Evolutionary conservation across 2,888 invertebrate species (phyloP), one percentile per base, ranked within the genome.

Genomic region (Drosophila colorata): DNA sequence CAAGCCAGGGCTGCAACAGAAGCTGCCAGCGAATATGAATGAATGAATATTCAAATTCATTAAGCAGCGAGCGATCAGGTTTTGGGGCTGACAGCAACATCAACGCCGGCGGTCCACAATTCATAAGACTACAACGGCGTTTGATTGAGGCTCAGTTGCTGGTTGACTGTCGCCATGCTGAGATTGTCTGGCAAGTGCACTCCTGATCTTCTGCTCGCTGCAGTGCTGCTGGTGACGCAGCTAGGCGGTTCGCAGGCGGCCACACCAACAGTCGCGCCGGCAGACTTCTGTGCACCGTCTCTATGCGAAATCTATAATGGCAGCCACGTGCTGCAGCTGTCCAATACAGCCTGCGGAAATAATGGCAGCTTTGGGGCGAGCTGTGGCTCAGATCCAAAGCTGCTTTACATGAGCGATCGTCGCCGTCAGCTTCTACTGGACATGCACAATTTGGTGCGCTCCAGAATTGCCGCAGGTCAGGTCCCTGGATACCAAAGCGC

Each of bases 381-480:
- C 11, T 91, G 91, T 28, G 91, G 91, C 1, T 58, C 71, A 3
- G 48, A 80, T 4, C 88, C 80, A 0, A 87, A 89, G 44, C 60
- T 91, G 16, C 76, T 91, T 20, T 67, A 78, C 25, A 90, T 92
- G 91, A 91, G 86, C 64, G 87, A 87, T 20, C 77, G 90, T 18
- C 87, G 90, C 6, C 90, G 90, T 4, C 88, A 90, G 53, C 77
- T 91, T 9, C 78, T 92, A 41, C 78, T 92, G 66, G 90, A 91
- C 69, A 87, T 91, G 74, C 92, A 92, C 61, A 92, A 92, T 67
- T 73, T 88, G 60, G 90, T 90, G 44, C 80, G 92, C 44, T 89
- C 88, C 63, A 84, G 87, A 33, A 86, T 92, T 9, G 92, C 92
- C 6, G 46, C 78, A n/a, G 92, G 92, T 0, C 66, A 83, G 35